Conservation (phyloP, 1,140 invertebrate species). For the Cardiocondyla obscurior region DNA sequence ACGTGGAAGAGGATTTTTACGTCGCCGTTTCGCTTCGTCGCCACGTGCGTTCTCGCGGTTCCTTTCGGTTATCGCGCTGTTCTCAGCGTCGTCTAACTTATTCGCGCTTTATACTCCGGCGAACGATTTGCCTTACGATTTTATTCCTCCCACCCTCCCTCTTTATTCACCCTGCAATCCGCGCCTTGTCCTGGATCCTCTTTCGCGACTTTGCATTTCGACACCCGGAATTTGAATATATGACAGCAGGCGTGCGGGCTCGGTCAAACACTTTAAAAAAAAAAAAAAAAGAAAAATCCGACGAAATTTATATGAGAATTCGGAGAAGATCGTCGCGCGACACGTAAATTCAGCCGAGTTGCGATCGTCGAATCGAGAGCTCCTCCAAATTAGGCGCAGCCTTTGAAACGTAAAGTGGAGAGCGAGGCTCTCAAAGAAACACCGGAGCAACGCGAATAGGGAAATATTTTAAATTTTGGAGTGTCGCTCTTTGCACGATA, state of each 20-base stretch:
- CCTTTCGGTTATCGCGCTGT: background rate
- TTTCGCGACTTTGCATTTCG: constrained; percentile 21
- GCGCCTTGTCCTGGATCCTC: background rate
- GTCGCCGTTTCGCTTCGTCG: constrained; percentile 2
- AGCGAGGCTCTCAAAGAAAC: background rate
- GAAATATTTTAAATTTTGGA: background rate
- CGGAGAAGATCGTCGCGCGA: background rate
- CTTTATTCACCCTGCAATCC: background rate
- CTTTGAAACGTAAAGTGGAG: background rate
- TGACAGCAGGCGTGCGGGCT: too few relatives aligned
- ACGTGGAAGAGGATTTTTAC: background rate
- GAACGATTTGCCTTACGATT: constrained; percentile 45
- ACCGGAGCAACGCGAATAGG: background rate
- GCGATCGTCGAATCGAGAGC: background rate
- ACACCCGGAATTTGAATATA: constrained; percentile 7
- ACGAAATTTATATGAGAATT: background rate
- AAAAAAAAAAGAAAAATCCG: too few relatives aligned
- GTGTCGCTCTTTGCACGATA: background rate
- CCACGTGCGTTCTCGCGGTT: too few relatives aligned
- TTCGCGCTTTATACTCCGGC: constrained; percentile 40
- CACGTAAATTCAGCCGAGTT: background rate
- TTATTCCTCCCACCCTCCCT: background rate
- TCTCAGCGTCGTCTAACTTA: constrained; percentile 32
- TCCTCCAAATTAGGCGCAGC: background rate
- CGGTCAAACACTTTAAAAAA: constrained; percentile 1